phyloP scores from a whole-genome alignment of 2,888 invertebrate species.

The Mechanitis messenoides region DNA sequence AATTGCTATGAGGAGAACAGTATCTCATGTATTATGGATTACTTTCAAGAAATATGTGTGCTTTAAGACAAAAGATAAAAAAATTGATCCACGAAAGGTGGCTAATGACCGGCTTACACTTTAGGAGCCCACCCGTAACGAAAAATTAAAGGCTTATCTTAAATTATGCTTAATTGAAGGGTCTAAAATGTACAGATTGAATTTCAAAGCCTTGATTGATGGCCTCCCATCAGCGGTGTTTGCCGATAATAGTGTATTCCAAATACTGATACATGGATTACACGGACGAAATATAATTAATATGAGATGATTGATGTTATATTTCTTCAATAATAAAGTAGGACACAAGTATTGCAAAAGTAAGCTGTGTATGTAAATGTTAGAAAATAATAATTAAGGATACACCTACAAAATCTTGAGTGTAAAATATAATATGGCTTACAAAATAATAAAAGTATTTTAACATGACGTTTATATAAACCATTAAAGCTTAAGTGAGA shows the following conservation, averaged over 20 bases:
- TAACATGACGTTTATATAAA: no score
- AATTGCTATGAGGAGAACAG: slow-evolving; percentile 64
- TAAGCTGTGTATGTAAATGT: no score
- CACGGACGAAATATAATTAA: slow-evolving; percentile 41
- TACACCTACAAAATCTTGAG: no score
- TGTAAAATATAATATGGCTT: no score
- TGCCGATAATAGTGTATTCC: slow-evolving; percentile 46
- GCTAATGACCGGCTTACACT: slow-evolving; percentile 69
- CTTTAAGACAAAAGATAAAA: slow-evolving; percentile 67
- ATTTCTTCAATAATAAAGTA: no score
- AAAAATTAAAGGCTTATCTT: slow-evolving; percentile 73
- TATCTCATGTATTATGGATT: slow-evolving; percentile 73
- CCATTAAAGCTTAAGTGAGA: no score
- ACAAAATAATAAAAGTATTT: no score
- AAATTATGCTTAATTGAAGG: slow-evolving; percentile 74
- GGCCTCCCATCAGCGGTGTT: slow-evolving; percentile 49
- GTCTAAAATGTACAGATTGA: slow-evolving; percentile 67
- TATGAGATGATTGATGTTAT: neutral
- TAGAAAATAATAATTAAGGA: no score
- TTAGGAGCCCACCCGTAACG: slow-evolving; percentile 69
- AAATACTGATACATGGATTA: slow-evolving; percentile 48
- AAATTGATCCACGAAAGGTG: slow-evolving; percentile 53
- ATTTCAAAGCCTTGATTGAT: slow-evolving; percentile 71
- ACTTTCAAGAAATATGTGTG: slow-evolving; percentile 59
- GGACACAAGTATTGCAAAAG: no score